Base-by-base conservation (phyloP, 2,888 invertebrate genomes). In the Hirtodrosophila alboralis region DNA sequence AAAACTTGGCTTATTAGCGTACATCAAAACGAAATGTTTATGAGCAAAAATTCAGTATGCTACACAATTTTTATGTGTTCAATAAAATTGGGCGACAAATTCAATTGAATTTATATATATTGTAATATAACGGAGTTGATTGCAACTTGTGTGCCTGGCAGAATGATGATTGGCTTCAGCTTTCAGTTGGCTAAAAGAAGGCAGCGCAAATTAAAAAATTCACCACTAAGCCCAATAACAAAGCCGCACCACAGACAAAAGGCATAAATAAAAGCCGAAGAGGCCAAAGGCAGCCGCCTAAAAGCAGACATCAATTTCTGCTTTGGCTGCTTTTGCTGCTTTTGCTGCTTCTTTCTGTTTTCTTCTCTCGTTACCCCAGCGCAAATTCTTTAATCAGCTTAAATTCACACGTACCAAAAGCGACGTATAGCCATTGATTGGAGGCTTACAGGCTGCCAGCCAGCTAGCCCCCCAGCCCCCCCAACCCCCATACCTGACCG, bases 381-480 rank as follows among this genome's bases (percentile, higher is more conserved):
- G 80, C 71, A 85, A 85, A 85, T 85, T 78, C 88, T 87, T 88
- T 88, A 88, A 88, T 88, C 88, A 88, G 88, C 88, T 88, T 88
- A 88, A 88, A 84, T 84, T 88, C 88, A 87, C 88, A 87, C 88
- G 85, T 88, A 87, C 83, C 87, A 75, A 81, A 84, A 84, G 84
- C 80, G 85, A 85, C 76, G 85, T 83, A 85, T 63, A 80, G 84
- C 85, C 83, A 80, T 85, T 80, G 80, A 80, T 80, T 80, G 80
- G 80, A 85, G 80, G 80, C 79, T 83, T 85, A 80, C 77, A 47
- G 21, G 7, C 6, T 23, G 33, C 27, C 41, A n/a, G n/a, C n/a
- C n/a, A n/a, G n/a, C n/a, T n/a, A n/a, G 23, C 45, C 34, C 37
- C 21, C 38, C 31, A 1, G 7, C 12, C 38, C 43, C 4, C 8